phyloP scores from a whole-genome alignment of 2,113 vertebrate genomes.

The Aleadryas rufinucha region DNA sequence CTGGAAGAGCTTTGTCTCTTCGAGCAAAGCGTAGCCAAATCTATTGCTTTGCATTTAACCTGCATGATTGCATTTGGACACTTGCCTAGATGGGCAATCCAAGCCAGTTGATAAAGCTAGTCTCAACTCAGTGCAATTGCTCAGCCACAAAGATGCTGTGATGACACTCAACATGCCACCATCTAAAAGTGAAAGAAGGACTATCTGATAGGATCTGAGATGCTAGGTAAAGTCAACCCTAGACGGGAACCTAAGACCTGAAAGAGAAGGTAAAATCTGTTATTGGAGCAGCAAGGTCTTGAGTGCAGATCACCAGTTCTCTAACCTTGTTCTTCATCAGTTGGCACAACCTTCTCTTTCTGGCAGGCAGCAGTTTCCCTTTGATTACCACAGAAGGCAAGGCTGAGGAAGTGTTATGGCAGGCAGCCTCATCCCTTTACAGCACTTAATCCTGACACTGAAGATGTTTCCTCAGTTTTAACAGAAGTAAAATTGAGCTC shows the following conservation, averaged over 20 bases:
- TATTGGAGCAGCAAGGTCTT: background rate
- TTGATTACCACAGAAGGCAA: background rate
- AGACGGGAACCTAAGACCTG: background rate
- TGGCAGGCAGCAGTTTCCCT: background rate
- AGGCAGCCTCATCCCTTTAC: background rate
- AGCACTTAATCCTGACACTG: background rate
- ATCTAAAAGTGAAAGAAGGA: background rate
- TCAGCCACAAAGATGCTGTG: background rate
- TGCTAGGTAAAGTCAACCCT: background rate
- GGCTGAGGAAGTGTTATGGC: background rate
- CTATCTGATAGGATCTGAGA: background rate
- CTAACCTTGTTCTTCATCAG: background rate
- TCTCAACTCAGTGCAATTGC: background rate
- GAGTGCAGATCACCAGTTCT: background rate
- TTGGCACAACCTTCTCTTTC: background rate
- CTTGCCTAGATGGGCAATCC: background rate
- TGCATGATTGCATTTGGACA: background rate
- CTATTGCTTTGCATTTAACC: background rate
- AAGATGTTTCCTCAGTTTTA: background rate
- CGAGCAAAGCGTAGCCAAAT: accelerated
- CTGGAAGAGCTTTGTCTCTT: background rate
- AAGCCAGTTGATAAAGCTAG: background rate
- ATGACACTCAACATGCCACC: background rate
- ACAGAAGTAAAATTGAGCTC: background rate
- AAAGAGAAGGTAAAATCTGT: background rate